Conservation (phyloP, 2,797 vertebrate species). For the Clarias platycephalus region DNA sequence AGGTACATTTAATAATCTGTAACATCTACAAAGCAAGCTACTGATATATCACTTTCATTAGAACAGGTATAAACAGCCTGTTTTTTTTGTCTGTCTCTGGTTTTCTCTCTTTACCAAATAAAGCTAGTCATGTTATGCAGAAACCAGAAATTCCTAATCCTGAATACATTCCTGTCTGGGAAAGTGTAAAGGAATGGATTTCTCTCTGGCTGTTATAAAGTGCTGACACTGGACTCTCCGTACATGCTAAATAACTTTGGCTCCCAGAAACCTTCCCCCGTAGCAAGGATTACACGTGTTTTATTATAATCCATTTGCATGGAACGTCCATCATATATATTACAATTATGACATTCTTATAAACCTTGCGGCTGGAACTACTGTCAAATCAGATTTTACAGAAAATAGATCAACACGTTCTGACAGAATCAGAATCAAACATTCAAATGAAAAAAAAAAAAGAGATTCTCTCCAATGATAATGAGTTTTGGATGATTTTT, state of each 20-base stretch:
- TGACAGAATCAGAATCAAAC: not conserved
- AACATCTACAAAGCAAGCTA: not conserved
- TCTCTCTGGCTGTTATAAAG: not conserved
- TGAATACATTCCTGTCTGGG: not conserved
- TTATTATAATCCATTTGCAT: not conserved
- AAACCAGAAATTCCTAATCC: not conserved
- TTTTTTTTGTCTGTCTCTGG: not conserved
- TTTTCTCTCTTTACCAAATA: not conserved
- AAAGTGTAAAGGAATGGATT: not conserved
- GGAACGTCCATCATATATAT: not conserved
- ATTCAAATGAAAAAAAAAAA: not conserved
- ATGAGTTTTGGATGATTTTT: constrained; percentile 1
- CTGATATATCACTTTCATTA: not conserved
- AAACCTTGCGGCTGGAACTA: not conserved
- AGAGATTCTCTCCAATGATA: not conserved
- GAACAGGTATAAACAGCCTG: not conserved
- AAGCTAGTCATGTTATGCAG: not conserved
- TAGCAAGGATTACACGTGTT: not conserved
- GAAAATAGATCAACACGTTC: constrained; percentile 14
- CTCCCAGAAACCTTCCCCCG: not conserved
- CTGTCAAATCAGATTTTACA: not conserved
- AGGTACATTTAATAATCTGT: not conserved
- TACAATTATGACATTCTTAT: not conserved
- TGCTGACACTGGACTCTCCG: not conserved
- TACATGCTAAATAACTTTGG: not conserved